Base-by-base conservation (phyloP, 2,888 invertebrate genomes). In the Caradrina clavipalpis region DNA sequence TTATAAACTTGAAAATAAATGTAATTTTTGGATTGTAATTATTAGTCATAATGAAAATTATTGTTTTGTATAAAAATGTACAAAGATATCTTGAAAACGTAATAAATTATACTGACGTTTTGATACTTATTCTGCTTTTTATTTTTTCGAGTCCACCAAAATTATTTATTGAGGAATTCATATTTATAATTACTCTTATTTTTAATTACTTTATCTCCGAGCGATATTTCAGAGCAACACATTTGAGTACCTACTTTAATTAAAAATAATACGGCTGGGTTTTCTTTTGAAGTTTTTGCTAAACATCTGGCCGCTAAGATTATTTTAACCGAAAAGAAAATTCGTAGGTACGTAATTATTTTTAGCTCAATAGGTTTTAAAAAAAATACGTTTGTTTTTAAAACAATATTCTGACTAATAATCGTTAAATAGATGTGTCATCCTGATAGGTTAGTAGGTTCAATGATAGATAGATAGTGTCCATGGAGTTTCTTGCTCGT, bases 21-120 rank as follows among this genome's bases (percentile, higher is more conserved):
- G 94, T 95, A 95, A 95, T 94, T 95, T 95, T 96, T 94, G 93
- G 93, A 94, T 93, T 95, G 95, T 96, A 95, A 95, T 95, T 95
- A 96, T 94, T 95, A 95, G 95, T 90, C 78, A 80, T 95, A 95
- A 95, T 90, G 91, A 91, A 93, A 92, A 93, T 93, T 94, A 95
- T 95, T 95, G 95, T 95, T 95, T 95, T 96, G 95, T 96, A 96
- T 95, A 95, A 95, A 88, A 92, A 86, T 95, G 95, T 95, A 95
- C 94, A 95, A 95, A 95, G 91, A 94, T 92, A 94, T 95, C 95
- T 94, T 94, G 92, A 90, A 93, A 92, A 90, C 91, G 92, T 96
- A 95, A 95, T 95, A 94, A 95, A 95, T 95, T 96, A 96, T 96
- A 96, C 95, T 91, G 95, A 96, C 93, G 96, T 96, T 96, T 96